Base-by-base conservation (phyloP, 1,140 invertebrate genomes). In the Neodiprion virginianus region DNA sequence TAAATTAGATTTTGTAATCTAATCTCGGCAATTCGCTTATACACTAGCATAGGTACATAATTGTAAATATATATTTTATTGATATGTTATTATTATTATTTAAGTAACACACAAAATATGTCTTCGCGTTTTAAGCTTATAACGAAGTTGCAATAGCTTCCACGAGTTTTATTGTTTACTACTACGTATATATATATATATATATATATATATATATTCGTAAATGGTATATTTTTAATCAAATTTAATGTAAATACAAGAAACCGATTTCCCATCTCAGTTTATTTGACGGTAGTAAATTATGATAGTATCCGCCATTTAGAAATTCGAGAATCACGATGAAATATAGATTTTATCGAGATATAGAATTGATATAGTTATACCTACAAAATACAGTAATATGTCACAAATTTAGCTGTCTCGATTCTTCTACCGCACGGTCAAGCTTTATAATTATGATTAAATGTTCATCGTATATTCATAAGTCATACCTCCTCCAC, bases 51-150 rank as follows among this genome's bases (percentile, higher is more conserved):
- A 40, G 28, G 28, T 40, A 40, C 28, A 40, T 40, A 40, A 61
- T 61, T 61, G 53, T 61, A 61, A 61, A 61, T 61, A 61, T 12
- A 61, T 61, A 61, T 61, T 61, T 14, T 17, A 61, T 61, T 61
- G 5, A 61, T 17, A 61, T 8, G 11, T 14, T 17, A 14, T 61
- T 17, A 14, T 61, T 8, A 61, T 61, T 61, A 61, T 61, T 17
- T 61, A 61, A 61, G 28, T 61, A 61, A 61, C 53, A 17, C 53
- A 17, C 8, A 61, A 61, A 61, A 61, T 17, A 5, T 61, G 53
- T 61, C 28, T 40, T 61, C 8, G 53, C n/a, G 53, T 61, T 61
- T 40, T 61, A 8, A 61, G n/a, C n/a, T 61, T 61, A 61, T 61
- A 17, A 61, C 11, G n/a, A 61, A 61, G 53, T 61, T 61, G 53